Base-by-base conservation (phyloP, 2,113 vertebrate species). In the Motacilla alba region DNA sequence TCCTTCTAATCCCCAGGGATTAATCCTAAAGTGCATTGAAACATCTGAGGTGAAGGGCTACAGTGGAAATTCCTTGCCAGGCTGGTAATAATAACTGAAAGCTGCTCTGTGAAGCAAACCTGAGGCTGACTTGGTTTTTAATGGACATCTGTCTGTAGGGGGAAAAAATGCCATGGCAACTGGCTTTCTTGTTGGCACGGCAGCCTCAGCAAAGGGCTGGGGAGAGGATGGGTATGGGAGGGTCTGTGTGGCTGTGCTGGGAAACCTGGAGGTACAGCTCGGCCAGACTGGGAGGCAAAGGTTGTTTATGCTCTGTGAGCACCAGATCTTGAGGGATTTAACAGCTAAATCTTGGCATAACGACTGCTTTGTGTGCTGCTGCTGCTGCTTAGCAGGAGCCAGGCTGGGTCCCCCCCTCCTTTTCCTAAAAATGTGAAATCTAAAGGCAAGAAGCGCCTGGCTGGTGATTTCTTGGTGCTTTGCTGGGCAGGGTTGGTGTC, bases 131-230 rank as follows among this genome's bases (percentile, higher is more conserved):
- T 96, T 91, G 92, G 91, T 96, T 97, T 94, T 96, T 95, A 96
- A 96, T 96, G 94, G 96, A 95, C 95, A 95, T 95, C 94, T 97
- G 95, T 97, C 96, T 97, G 96, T 91, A 95, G 95, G 93, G 96
- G 94, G 93, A 91, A 94, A 81, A 94, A 95, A 87, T 95, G 93
- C 95, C 94, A 97, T 97, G 91, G 95, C 95, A 97, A 96, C 95
- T 95, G 95, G 69, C 93, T 94, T 93, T 63, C 93, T 94, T 69
- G 70, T 87, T 96, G 96, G 94, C 93, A 94, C 6, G 84, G 62
- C 74, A 72, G 93, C 72, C 83, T 96, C 83, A 35, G 94, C 7
- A 0, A 53, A 76, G 89, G 91, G 94, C 68, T 1, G 8, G 87
- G 83, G 87, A 95, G 93, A 75, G 87, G 95, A 89, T 73, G 91